Conservation (phyloP, 2,888 invertebrate genomes). For the Encarsia formosa region DNA sequence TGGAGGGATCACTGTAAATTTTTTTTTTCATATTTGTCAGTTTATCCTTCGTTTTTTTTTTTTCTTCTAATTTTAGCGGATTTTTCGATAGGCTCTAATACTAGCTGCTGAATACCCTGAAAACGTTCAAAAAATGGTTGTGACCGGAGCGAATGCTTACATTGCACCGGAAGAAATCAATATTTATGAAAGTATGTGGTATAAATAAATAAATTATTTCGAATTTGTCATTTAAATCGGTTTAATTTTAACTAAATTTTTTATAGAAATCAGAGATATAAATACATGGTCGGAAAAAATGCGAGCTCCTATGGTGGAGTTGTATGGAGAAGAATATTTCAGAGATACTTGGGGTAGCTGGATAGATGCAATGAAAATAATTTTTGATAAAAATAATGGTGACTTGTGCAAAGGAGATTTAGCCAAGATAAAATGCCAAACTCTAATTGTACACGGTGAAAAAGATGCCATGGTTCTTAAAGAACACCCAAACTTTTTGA, state of each 20-base stretch:
- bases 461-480: conserved; percentile 75
- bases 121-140: conserved; percentile 66
- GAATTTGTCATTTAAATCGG: background rate
- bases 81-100: too few relatives aligned
- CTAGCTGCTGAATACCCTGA: conserved; percentile 69
- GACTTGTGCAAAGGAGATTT: conserved; percentile 68
- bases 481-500: conserved; percentile 71
- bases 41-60: too few relatives aligned
- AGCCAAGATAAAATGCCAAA: conserved; percentile 66
- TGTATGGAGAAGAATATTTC: conserved; percentile 73
- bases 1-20: conserved; percentile 78
- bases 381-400: conserved; percentile 62
- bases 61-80: too few relatives aligned
- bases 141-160: conserved; percentile 77
- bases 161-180: conserved; percentile 66
- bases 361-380: conserved; percentile 61
- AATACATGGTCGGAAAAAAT: conserved; percentile 75
- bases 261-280: conserved; percentile 64
- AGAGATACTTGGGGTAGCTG: conserved; percentile 67
- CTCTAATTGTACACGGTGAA: conserved; percentile 77
- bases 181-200: conserved; percentile 57
- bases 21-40: too few relatives aligned
- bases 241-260: background rate
- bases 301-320: conserved; percentile 65
- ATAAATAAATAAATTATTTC: background rate